A percentile compares a stretch with the other conserved stretches of the same genome.
Evolutionary conservation across 2,888 invertebrate species (phyloP).

Genomic region (Tetranychus piercei): DNA sequence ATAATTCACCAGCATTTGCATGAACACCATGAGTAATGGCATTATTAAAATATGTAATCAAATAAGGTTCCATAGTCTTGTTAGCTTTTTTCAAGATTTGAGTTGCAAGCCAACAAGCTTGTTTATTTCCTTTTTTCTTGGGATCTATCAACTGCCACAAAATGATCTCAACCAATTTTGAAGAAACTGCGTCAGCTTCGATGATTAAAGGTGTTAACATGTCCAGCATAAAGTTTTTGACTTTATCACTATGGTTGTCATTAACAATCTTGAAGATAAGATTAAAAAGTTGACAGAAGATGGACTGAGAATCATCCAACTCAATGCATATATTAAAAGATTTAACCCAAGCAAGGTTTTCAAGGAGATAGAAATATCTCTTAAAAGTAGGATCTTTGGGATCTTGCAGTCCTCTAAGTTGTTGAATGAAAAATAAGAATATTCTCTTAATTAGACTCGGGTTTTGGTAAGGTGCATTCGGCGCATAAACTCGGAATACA

Average conservation of each 20-base stretch:
- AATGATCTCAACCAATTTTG: conserved; percentile 79
- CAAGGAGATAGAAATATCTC: conserved; percentile 84
- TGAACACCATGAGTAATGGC: conserved; percentile 30
- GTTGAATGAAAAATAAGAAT: conserved; percentile 82
- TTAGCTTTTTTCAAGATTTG: conserved; percentile 77
- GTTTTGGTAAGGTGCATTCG: conserved; percentile 92
- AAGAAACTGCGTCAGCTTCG: conserved; percentile 84
- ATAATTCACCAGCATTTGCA: conserved; percentile 19
- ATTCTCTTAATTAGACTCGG: conserved; percentile 63
- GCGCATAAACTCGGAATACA: conserved; percentile 84
- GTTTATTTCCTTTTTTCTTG: conserved; percentile 30
- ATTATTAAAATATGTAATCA: conserved; percentile 72
- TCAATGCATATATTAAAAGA: conserved; percentile 98
- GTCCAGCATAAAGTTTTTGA: conserved; percentile 90
- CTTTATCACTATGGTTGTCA: conserved; percentile 85
- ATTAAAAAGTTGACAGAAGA: conserved; percentile 77
- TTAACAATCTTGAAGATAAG: conserved; percentile 61
- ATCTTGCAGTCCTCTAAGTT: conserved; percentile 69
- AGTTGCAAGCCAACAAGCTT: conserved; percentile 47
- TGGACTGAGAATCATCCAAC: conserved; percentile 87
- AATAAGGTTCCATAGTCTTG: conserved; percentile 72
- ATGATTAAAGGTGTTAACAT: conserved; percentile 81
- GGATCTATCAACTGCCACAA: conserved; percentile 86
- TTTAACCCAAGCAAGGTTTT: conserved; percentile 91
- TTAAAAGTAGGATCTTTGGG: conserved; percentile 94